Evolutionary conservation across 2,888 invertebrate species (phyloP).

Genomic region (Amiota minor): DNA sequence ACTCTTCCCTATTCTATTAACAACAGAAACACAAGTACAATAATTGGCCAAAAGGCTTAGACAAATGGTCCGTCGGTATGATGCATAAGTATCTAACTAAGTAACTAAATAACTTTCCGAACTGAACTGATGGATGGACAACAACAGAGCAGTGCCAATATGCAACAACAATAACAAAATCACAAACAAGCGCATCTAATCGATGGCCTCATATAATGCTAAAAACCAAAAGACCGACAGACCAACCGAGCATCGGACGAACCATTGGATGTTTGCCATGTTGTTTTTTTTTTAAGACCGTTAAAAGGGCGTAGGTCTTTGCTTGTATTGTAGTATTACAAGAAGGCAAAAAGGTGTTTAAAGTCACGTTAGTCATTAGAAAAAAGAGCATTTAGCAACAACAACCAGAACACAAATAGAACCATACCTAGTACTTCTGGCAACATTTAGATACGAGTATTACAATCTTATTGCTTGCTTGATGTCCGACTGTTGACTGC

Average conservation of each 20-base stretch:
- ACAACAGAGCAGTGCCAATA: neutral
- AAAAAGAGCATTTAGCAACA: constrained; percentile 32
- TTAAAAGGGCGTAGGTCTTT: constrained; percentile 20
- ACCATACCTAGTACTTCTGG: neutral
- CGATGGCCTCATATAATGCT: constrained; percentile 64
- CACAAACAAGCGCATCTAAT: constrained; percentile 41
- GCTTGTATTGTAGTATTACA: neutral
- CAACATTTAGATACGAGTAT: too few species aligned
- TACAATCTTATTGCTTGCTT: too few species aligned
- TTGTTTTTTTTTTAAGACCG: constrained; percentile 29
- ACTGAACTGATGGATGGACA: neutral
- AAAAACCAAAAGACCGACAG: neutral
- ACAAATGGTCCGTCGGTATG: constrained; percentile 32
- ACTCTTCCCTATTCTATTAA: too few species aligned
- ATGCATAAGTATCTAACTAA: neutral
- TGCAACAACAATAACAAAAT: constrained; percentile 5
- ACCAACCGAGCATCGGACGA: neutral
- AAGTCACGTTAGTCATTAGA: constrained; percentile 31
- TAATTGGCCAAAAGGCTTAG: constrained; percentile 38
- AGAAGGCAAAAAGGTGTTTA: constrained; percentile 11
- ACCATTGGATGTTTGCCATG: neutral
- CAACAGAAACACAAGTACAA: constrained; percentile 11
- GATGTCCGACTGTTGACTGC: too few species aligned
- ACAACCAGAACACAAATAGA: neutral
- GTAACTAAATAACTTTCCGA: too few species aligned